Evolutionary conservation across 2,888 invertebrate species (phyloP).

Genomic region (Eupithecia exiguata): DNA sequence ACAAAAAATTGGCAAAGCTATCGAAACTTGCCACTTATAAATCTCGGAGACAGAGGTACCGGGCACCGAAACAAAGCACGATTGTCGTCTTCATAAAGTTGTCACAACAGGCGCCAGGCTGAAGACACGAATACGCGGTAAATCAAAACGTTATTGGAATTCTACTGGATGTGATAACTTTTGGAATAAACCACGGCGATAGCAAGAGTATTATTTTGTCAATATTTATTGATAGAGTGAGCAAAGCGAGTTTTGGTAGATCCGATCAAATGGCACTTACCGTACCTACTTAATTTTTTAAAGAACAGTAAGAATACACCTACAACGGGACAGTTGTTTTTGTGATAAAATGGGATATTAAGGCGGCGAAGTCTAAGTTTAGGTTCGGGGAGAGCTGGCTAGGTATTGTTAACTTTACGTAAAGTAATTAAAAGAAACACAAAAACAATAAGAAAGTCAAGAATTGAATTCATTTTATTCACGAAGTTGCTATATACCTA

Average conservation of each 20-base stretch:
- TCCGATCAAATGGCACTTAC: not conserved
- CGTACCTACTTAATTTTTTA: not conserved
- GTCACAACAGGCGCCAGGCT: conserved; percentile 65
- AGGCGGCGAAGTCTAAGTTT: not conserved
- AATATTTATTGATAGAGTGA: not conserved
- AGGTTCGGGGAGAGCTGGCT: not conserved
- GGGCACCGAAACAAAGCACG: conserved; percentile 39
- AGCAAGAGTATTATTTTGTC: not conserved
- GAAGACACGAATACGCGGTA: conserved; percentile 63
- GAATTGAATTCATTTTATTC: not conserved
- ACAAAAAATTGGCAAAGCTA: conserved; percentile 28
- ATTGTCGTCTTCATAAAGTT: conserved; percentile 61
- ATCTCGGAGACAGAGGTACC: conserved; percentile 30
- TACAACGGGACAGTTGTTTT: not conserved
- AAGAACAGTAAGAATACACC: not conserved
- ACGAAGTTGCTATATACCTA: not conserved
- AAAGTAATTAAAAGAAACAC: not conserved
- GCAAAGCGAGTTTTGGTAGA: not conserved
- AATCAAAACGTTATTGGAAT: conserved; percentile 57
- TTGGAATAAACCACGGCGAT: conserved; percentile 10
- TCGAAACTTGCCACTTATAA: conserved; percentile 38
- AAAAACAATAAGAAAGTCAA: not conserved
- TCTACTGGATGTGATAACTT: conserved; percentile 17
- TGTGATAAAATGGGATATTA: not conserved
- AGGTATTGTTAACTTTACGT: too few relatives aligned